Percentiles rank a stretch among this genome's conserved stretches.
These are phyloP conservation scores for Hippoglossus hippoglossus DNA, from an alignment of 2,797 vertebrate genomes.

Conservation along the genomic window DNA sequence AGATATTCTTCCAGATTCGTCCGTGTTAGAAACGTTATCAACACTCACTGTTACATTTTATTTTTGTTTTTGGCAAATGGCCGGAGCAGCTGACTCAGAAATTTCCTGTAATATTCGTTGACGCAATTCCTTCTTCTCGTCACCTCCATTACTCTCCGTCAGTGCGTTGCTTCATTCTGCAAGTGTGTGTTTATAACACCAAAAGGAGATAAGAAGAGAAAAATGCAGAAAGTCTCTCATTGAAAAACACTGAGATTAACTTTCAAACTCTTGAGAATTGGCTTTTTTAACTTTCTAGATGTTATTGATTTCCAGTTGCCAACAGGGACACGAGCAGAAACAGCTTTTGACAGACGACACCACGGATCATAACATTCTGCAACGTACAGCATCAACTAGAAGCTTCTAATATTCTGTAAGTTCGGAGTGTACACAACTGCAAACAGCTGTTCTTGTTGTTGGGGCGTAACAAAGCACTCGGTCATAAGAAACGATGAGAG, in stretches of 20 bases:
- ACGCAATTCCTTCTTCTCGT: too few relatives aligned
- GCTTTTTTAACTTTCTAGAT: too few relatives aligned
- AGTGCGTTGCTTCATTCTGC: neutral
- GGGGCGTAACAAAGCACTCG: conserved; percentile 37
- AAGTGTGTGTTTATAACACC: neutral
- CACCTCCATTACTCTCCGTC: neutral
- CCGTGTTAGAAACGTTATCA: too few relatives aligned
- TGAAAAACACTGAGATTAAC: too few relatives aligned
- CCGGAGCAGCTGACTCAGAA: too few relatives aligned
- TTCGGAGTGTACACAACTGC: conserved; percentile 48
- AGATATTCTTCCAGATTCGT: too few relatives aligned
- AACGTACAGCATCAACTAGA: conserved; percentile 52
- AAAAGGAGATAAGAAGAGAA: too few relatives aligned
- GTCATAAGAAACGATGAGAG: conserved; percentile 60
- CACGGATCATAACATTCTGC: neutral
- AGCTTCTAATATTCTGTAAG: conserved; percentile 26
- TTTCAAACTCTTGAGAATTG: too few relatives aligned
- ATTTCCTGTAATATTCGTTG: too few relatives aligned
- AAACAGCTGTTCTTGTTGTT: conserved; percentile 57
- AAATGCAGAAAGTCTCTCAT: too few relatives aligned
- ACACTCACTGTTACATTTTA: too few relatives aligned
- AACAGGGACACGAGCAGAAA: neutral
- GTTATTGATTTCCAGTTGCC: neutral
- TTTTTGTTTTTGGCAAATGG: too few relatives aligned
- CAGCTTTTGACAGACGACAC: neutral